Conservation (phyloP, 2,113 vertebrate species). For the Aythya baeri region DNA sequence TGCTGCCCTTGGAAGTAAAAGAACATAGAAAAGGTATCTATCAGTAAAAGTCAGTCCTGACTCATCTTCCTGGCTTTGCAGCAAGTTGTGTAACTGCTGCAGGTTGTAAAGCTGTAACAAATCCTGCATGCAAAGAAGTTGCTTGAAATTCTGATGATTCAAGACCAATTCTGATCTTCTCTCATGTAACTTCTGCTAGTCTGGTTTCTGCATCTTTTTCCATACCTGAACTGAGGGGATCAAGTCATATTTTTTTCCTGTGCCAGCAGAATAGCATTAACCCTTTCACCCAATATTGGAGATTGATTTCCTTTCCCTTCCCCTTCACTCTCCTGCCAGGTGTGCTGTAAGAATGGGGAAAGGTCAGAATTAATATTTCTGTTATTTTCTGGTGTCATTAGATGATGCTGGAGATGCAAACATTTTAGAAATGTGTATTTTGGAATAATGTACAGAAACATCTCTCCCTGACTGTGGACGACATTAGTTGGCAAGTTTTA, state of each 20-base stretch:
- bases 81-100: conserved; percentile 40
- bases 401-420: not conserved
- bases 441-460: not conserved
- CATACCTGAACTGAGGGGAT: not conserved
- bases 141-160: not conserved
- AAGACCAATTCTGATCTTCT: not conserved
- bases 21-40: not conserved
- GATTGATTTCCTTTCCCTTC: not conserved
- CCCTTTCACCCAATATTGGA: not conserved
- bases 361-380: not conserved
- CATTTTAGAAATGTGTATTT: not conserved
- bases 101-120: not conserved
- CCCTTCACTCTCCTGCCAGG: not conserved
- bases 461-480: not conserved
- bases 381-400: not conserved
- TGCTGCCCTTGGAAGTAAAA: not conserved
- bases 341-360: not conserved
- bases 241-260: not conserved
- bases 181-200: not conserved
- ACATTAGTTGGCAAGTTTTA: not conserved
- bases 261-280: not conserved
- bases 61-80: conserved; percentile 46
- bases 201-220: not conserved
- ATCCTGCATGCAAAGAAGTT: not conserved
- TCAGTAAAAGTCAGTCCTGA: conserved; percentile 17